Percentiles rank a stretch among this genome's conserved stretches.
Evolutionary conservation across 2,888 invertebrate genomes (phyloP).

Genomic region (Nowickia ferox): DNA sequence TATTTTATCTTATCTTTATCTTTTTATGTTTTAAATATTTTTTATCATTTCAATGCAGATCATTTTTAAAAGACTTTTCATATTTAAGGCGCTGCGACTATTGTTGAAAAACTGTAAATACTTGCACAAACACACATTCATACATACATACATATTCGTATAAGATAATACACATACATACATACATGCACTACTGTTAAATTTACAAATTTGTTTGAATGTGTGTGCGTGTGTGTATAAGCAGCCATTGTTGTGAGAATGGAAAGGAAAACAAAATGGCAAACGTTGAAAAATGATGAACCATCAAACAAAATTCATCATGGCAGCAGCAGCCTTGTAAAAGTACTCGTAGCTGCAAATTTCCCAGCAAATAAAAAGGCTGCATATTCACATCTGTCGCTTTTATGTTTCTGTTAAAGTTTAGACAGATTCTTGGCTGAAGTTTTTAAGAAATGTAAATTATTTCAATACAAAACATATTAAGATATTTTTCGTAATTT

Average conservation of each 20-base stretch:
- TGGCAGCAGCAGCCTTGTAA: constrained; percentile 67
- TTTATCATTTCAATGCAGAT: not conserved
- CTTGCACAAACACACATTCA: not conserved
- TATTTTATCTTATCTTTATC: not conserved
- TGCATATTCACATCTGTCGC: not conserved
- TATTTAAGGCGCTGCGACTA: constrained; percentile 14
- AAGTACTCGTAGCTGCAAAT: constrained; percentile 57
- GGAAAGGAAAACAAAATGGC: constrained; percentile 66
- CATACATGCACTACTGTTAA: not conserved
- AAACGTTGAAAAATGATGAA: constrained; percentile 73
- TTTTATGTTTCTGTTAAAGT: not conserved
- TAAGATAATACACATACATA: not conserved
- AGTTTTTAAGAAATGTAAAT: not conserved
- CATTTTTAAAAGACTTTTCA: not conserved
- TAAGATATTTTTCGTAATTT: not conserved
- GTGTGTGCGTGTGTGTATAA: constrained; percentile 1
- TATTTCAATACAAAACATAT: not conserved
- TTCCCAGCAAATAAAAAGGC: constrained; percentile 16
- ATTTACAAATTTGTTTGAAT: not conserved
- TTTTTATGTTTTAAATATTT: not conserved
- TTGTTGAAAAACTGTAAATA: constrained; percentile 10
- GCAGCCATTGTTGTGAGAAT: constrained; percentile 56
- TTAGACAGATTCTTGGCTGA: not conserved
- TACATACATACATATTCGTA: not conserved
- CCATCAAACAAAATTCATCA: constrained; percentile 72